Evolutionary conservation across 2,888 invertebrate genomes (phyloP).

Genomic region (Monochamus alternatus): DNA sequence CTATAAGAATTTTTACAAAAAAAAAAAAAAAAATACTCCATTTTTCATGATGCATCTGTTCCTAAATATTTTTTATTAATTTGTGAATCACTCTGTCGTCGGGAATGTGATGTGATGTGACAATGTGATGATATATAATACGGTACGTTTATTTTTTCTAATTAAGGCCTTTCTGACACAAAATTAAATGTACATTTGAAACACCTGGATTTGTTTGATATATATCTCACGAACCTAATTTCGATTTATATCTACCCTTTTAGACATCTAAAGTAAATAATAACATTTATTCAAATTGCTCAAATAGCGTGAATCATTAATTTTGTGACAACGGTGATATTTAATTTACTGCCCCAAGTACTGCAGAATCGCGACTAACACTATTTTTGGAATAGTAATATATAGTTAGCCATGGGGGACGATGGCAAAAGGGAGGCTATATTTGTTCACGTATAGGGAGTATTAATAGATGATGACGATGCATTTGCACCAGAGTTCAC

Average conservation of each 20-base stretch:
- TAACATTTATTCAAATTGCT: background rate
- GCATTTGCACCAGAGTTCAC: background rate
- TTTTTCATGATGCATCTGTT: too few relatives aligned
- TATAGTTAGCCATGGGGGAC: conserved; percentile 16
- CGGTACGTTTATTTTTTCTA: too few relatives aligned
- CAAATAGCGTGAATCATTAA: conserved; percentile 8
- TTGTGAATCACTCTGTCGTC: too few relatives aligned
- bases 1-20: too few relatives aligned
- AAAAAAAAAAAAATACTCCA: too few relatives aligned
- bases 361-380: conserved; percentile 2
- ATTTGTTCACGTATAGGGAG: background rate
- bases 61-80: too few relatives aligned
- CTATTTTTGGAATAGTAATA: conserved; percentile 21
- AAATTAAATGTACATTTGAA: too few relatives aligned
- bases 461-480: background rate
- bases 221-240: too few relatives aligned
- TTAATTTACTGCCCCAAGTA: conserved; percentile 6
- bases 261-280: conserved; percentile 3
- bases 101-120: too few relatives aligned
- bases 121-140: too few relatives aligned
- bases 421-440: background rate
- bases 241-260: background rate
- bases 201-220: too few relatives aligned
- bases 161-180: too few relatives aligned
- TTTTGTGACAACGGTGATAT: background rate